These are phyloP conservation scores for Apocrypta bakeri DNA, from an alignment of 1,140 invertebrate species.

Conservation along the genomic window DNA sequence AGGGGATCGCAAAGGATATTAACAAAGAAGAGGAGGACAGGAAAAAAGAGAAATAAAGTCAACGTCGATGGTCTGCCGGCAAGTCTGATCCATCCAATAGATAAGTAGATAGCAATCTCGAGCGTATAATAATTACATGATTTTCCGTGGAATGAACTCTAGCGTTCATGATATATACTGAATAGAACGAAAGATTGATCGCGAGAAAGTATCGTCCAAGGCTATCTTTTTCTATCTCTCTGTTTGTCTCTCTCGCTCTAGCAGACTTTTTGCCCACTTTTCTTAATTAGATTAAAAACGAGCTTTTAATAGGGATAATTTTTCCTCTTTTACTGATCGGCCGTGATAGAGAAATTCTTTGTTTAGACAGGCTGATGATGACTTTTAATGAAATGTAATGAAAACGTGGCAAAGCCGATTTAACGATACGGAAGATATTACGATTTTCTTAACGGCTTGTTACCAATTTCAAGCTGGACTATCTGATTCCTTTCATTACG, in stretches of 20 bases:
- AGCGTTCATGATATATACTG: slow-evolving; percentile 15
- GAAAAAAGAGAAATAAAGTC: background rate
- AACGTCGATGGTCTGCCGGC: slow-evolving; percentile 42
- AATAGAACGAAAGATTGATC: slow-evolving; percentile 26
- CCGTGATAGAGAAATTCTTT: no score
- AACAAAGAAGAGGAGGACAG: slow-evolving; percentile 35
- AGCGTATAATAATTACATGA: slow-evolving; percentile 71
- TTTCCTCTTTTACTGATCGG: background rate
- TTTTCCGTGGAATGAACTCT: slow-evolving; percentile 59
- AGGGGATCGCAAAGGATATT: slow-evolving; percentile 26
- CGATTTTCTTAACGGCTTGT: background rate
- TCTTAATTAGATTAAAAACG: slow-evolving; percentile 26
- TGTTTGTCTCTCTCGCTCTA: no score
- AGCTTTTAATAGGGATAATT: background rate
- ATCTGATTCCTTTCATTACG: background rate
- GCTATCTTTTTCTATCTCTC: no score
- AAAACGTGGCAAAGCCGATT: background rate
- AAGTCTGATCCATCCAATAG: slow-evolving; percentile 55
- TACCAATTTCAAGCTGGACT: background rate
- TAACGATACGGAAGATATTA: background rate
- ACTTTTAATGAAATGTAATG: background rate
- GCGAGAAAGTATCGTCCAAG: slow-evolving; percentile 11
- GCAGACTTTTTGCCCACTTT: background rate
- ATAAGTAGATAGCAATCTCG: slow-evolving; percentile 65
- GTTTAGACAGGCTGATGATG: background rate